A percentile compares a stretch with the other conserved stretches of the same genome.
Evolutionary conservation across 2,888 invertebrate species (phyloP).

Genomic region (Andrena bicolor): DNA sequence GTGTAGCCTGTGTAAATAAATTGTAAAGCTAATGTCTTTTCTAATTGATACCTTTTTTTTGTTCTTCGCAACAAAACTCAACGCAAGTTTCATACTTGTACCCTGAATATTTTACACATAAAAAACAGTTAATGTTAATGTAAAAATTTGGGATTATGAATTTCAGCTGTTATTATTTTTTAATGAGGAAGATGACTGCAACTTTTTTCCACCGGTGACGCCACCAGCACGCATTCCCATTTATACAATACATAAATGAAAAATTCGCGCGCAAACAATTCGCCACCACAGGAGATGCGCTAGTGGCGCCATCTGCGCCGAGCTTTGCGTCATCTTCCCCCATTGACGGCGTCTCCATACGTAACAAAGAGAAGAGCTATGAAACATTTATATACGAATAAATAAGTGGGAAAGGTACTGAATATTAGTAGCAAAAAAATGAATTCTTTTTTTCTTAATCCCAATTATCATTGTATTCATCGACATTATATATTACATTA

Average conservation of each 20-base stretch:
- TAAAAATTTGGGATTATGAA: too few species aligned
- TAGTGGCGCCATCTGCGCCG: too few species aligned
- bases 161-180: too few species aligned
- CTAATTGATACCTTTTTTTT: constrained; percentile 14
- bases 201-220: too few species aligned
- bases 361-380: too few species aligned
- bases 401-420: background rate
- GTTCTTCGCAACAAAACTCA: background rate
- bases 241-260: too few species aligned
- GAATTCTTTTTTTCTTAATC: background rate
- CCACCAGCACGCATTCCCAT: too few species aligned
- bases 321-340: too few species aligned
- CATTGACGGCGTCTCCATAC: too few species aligned
- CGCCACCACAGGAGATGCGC: too few species aligned
- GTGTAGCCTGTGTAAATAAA: constrained; percentile 75
- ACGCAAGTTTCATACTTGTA: background rate
- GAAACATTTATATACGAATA: background rate
- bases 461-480: constrained; percentile 10
- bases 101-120: background rate
- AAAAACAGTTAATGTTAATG: background rate
- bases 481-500: constrained; percentile 50
- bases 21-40: constrained; percentile 57
- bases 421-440: background rate
- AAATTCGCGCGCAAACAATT: too few species aligned
- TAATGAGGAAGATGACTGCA: too few species aligned